These are phyloP conservation scores for Sphenopsis melanotis DNA, from an alignment of 2,797 vertebrate genomes.

Conservation along the genomic window DNA sequence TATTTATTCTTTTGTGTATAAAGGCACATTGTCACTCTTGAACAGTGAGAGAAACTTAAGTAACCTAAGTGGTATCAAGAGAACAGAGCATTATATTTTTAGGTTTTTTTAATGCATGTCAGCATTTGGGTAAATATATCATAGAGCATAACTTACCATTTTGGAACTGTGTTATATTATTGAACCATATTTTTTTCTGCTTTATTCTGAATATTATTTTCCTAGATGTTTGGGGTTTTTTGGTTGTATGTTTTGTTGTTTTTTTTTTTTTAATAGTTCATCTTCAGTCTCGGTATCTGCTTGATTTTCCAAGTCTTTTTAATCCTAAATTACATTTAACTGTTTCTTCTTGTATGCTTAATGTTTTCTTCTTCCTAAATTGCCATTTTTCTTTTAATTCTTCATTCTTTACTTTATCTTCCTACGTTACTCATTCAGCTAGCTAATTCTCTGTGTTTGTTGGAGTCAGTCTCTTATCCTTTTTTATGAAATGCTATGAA, in stretches of 20 bases:
- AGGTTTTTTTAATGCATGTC: not conserved
- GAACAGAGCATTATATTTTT: not conserved
- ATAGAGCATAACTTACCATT: not conserved
- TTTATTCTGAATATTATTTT: not conserved
- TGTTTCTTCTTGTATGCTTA: not conserved
- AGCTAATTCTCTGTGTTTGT: not conserved
- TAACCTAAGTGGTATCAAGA: not conserved
- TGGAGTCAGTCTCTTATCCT: not conserved
- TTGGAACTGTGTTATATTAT: too few relatives aligned
- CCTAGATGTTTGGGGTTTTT: not conserved
- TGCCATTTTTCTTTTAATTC: not conserved
- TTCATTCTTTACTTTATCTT: not conserved
- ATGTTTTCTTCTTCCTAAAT: not conserved
- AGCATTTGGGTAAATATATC: not conserved
- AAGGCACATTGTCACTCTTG: fast-evolving
- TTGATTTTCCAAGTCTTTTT: not conserved
- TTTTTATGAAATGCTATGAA: not conserved
- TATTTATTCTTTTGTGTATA: not conserved
- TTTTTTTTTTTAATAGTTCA: not conserved
- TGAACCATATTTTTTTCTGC: too few relatives aligned
- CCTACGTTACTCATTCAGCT: not conserved
- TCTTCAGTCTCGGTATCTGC: not conserved
- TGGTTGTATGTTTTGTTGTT: not conserved
- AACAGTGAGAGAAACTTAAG: not conserved
- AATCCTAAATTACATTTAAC: not conserved